Evolutionary conservation across 2,113 vertebrate species (phyloP), one percentile per base, ranked within the genome.

Genomic region (Rynchops niger): DNA sequence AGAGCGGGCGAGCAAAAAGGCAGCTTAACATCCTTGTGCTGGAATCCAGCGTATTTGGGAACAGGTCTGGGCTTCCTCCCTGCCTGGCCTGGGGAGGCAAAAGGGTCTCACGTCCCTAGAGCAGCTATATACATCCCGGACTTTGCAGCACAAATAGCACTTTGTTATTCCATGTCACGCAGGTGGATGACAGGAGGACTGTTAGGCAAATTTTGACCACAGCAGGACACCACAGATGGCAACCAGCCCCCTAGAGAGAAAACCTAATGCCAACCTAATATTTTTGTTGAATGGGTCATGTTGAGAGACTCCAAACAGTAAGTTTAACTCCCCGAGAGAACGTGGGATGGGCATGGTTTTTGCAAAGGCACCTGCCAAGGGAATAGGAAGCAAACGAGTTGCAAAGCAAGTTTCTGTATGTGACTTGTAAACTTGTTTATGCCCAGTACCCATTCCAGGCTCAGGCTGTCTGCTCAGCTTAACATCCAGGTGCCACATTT

Each of bases 31-130:
- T 84, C 83, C 56, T 52, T 9, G 6, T 52, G 38, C 43, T 82
- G 77, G 32, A 58, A 86, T 53, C 34, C 49, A 43, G 45, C 2
- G 0, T 61, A 42, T 47, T 0, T 83, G 30, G 61, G 38, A 47
- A 45, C 43, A n/a, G 23, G 10, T 36, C 70, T 77, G 71, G 67
- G 32, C 29, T 74, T 80, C 21, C 40, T 34, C 19, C 25, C 63
- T 77, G 59, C 16, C n/a, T 26, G 66, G n/a, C 30, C 42, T 29
- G 26, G 47, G 63, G 36, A 80, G 36, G 42, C 6, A 0, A 30
- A 38, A 76, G 43, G 22, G 26, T 52, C 17, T 29, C 0, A 0
- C 2, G 45, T 49, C 34, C 4, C 10, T 3, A n/a, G 45, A n/a
- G 77, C 59, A 91, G 66, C 53, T 82, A 2, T 21, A 5, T 3